Base-by-base conservation (phyloP, 2,888 invertebrate genomes). In the Epinotia nisella region DNA sequence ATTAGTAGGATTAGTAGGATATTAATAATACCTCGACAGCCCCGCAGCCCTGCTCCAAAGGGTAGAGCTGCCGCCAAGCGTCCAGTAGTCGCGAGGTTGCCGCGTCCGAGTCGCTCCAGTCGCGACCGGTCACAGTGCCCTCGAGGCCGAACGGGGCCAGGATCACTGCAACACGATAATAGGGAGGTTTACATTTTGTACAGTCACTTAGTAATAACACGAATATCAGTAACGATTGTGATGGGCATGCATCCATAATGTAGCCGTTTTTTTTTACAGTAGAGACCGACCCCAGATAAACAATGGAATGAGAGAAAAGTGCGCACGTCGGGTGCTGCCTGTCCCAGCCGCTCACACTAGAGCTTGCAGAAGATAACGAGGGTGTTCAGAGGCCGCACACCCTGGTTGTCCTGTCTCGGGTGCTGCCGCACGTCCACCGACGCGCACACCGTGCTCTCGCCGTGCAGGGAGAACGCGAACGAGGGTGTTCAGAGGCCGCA, bases 391-490 rank as follows among this genome's bases (percentile, higher is more conserved):
- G n/a, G n/a, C n/a, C n/a, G n/a, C n/a, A n/a, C n/a, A n/a, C n/a
- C n/a, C n/a, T n/a, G n/a, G n/a, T n/a, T n/a, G n/a, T n/a, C n/a
- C n/a, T n/a, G n/a, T n/a, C n/a, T n/a, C 78, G 99, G 98, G 94
- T 99, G 99, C 85, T 98, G 97, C 76, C 99, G 96, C 76, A 99
- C 98, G 93, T 99, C 99, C 81, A 99, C 97, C 80, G 98, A 98
- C 80, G 99, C 98, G 93, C 99, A 99, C 79, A 99, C 99, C 75
- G 98, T 98, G 89, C 98, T 99, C 94, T 99, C 99, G 81, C 99
- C 99, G 94, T 99, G 99, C 79, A 99, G 98, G 94, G 99, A 99
- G 95, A 99, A 99, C 84, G 98, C 97, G 92, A 99, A 98, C 78
- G 98, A 97, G 92, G 98, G 98, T 79, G 98, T n/a, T n/a, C n/a